A percentile compares a stretch with the other conserved stretches of the same genome.
phyloP scores from a whole-genome alignment of 2,888 invertebrate genomes.

The Oeneis ivallda region DNA sequence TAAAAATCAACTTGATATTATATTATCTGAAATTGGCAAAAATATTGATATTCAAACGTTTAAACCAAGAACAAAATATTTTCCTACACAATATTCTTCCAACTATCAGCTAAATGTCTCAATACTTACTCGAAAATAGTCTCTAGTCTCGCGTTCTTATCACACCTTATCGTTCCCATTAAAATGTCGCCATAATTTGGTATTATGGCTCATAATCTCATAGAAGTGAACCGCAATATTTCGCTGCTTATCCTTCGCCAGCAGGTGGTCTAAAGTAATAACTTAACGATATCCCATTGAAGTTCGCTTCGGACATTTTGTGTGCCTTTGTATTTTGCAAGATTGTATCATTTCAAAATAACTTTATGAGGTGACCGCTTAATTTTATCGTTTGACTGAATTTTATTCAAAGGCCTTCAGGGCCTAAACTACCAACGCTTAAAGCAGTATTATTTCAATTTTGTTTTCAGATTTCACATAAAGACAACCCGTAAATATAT shows the following conservation, averaged over 20 bases:
- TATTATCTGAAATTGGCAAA: too few species aligned
- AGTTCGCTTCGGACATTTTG: slow-evolving; percentile 21
- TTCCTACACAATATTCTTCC: background rate
- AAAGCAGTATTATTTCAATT: too few species aligned
- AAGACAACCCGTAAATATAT: too few species aligned
- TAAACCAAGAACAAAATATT: background rate
- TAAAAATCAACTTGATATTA: too few species aligned
- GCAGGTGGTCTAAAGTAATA: slow-evolving; percentile 61
- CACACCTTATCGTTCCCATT: slow-evolving; percentile 24
- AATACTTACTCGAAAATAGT: slow-evolving; percentile 4
- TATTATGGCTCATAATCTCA: slow-evolving; percentile 48
- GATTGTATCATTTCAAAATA: background rate
- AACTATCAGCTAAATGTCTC: slow-evolving; percentile 11
- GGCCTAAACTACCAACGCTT: too few species aligned
- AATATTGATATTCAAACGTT: background rate
- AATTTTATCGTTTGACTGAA: background rate
- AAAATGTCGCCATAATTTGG: slow-evolving; percentile 41
- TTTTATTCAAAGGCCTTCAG: too few species aligned
- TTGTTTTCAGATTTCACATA: too few species aligned
- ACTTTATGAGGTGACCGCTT: background rate
- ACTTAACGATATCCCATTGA: slow-evolving; percentile 64
- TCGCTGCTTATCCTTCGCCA: slow-evolving; percentile 57
- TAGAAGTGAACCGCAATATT: slow-evolving; percentile 49
- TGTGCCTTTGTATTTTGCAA: slow-evolving; percentile 19
- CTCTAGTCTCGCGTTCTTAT: slow-evolving; percentile 28